Evolutionary conservation across 2,113 vertebrate species (phyloP), one percentile per base, ranked within the genome.

Genomic region (Hippocampus comes): DNA sequence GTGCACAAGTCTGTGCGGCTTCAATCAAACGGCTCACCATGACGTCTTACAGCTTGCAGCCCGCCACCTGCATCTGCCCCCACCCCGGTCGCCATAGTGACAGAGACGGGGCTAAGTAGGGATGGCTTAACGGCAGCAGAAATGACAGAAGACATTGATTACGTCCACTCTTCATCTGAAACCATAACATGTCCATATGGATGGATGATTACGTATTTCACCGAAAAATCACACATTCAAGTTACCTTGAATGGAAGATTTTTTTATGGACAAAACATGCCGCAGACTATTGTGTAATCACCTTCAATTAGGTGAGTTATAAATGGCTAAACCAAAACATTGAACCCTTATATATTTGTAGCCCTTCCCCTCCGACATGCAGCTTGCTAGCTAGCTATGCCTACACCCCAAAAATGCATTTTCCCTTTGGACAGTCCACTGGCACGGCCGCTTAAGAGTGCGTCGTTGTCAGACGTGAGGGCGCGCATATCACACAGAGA

Each of bases 21-120:
- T 78, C 82, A 89, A 89, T 91, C 89, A 91, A 83, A 82, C 72
- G 83, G 82, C 88, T 75, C 89, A 71, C 83, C 81, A 81, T 79
- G 89, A 89, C 85, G 84, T 80, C 86, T 84, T 79, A 72, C 71
- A 69, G 86, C 81, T 84, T 79, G 60, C 84, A 86, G 83, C 81
- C 77, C 76, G 70, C 86, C 87, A 90, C 91, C 89, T 90, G 87
- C 91, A 89, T 79, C 82, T 82, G 64, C 81, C 84, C 81, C 82
- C 42, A 18, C 64, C 79, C 75, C 77, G 84, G 92, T 93, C 92
- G 89, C 91, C 89, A 91, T 91, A 92, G 92, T 81, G 90, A 93
- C 90, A 73, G 85, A 84, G 87, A 77, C 67, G 74, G 88, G 87
- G 68, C 78, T 87, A 84, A 89, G 84, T 86, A 86, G 84, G 67